Conservation (phyloP, 2,113 vertebrate genomes). For the Ahaetulla prasina region DNA sequence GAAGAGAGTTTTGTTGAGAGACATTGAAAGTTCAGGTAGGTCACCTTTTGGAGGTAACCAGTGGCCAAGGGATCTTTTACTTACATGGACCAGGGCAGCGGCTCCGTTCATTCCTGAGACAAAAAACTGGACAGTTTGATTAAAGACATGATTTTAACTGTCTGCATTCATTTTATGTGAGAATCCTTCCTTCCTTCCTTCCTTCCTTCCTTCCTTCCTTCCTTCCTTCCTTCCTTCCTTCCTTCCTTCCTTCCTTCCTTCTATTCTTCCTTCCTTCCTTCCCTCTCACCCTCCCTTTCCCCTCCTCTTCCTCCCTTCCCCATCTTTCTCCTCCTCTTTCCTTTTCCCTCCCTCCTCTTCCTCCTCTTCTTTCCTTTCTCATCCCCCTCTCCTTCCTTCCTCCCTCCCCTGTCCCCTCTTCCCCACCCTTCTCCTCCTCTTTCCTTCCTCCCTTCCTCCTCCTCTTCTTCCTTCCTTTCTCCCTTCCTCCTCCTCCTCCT, state of each 20-base stretch:
- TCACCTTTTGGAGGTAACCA: background rate
- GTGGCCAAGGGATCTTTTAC: background rate
- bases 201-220: no score
- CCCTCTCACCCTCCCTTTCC: no score
- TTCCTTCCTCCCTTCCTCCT: no score
- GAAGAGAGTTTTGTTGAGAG: background rate
- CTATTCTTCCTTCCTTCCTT: accelerated
- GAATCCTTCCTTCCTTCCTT: background rate
- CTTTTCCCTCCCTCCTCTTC: no score
- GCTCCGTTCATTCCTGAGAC: background rate
- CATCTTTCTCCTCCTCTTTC: no score
- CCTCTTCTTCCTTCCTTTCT: accelerated
- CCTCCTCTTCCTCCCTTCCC: no score
- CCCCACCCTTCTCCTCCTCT: accelerated
- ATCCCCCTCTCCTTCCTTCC: no score
- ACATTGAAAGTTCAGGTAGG: background rate
- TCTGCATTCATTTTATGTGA: background rate
- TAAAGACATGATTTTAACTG: background rate
- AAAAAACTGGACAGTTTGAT: background rate
- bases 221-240: no score
- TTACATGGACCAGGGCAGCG: background rate
- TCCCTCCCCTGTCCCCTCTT: no score
- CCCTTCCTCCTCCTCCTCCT: no score
- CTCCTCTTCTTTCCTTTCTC: background rate
- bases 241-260: no score